These are phyloP conservation scores for Cryptocephalus primarius DNA, from an alignment of 2,888 invertebrate species.

Conservation along the genomic window DNA sequence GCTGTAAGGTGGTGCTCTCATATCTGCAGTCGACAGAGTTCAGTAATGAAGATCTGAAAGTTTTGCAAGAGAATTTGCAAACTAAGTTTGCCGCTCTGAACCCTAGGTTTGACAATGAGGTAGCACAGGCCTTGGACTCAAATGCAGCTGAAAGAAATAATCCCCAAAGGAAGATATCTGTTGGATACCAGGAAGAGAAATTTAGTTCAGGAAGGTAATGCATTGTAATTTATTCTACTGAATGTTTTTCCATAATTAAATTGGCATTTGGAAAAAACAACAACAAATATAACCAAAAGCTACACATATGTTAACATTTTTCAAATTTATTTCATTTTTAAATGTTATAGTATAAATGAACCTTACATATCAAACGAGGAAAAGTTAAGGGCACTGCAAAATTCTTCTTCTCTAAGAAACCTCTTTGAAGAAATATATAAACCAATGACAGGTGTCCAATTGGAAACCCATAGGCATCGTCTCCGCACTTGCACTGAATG, in stretches of 20 bases:
- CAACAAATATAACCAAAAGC: too few species aligned
- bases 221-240: too few species aligned
- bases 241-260: too few species aligned
- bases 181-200: slow-evolving; percentile 67
- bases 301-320: too few species aligned
- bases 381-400: slow-evolving; percentile 42
- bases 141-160: slow-evolving; percentile 20
- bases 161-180: slow-evolving; percentile 50
- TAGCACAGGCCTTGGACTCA: slow-evolving; percentile 11
- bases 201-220: slow-evolving; percentile 45
- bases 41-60: slow-evolving; percentile 66
- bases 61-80: slow-evolving; percentile 72
- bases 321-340: too few species aligned
- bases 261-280: too few species aligned
- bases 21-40: slow-evolving; percentile 78
- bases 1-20: slow-evolving; percentile 84
- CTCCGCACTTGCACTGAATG: slow-evolving; percentile 64
- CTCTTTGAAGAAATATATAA: slow-evolving; percentile 49
- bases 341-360: slow-evolving; percentile 12
- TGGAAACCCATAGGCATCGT: slow-evolving; percentile 56
- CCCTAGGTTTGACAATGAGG: slow-evolving; percentile 16
- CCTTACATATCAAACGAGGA: slow-evolving; percentile 43
- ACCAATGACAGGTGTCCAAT: slow-evolving; percentile 41
- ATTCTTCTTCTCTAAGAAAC: slow-evolving; percentile 48
- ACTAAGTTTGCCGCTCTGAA: slow-evolving; percentile 29